phyloP scores from a whole-genome alignment of 1,140 invertebrate species.

The Schlechtendalia chinensis region DNA sequence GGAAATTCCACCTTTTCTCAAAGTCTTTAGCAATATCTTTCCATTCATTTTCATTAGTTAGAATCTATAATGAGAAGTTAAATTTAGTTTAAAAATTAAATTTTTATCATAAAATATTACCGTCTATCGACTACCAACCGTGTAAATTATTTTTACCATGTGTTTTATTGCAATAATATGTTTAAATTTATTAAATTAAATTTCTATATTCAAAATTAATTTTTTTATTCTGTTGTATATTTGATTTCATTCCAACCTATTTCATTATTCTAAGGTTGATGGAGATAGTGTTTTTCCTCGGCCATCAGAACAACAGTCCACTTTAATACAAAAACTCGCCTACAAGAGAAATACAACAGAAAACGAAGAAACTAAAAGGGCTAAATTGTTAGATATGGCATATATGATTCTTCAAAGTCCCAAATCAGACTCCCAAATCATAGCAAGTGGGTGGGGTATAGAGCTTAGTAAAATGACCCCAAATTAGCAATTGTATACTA shows the following conservation, averaged over 20 bases:
- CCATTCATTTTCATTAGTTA: not conserved
- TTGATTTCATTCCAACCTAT: not conserved
- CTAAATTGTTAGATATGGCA: not conserved
- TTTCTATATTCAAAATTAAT: no score
- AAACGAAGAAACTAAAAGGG: conserved; percentile 8
- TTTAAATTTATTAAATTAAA: no score
- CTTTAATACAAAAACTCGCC: not conserved
- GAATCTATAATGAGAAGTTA: not conserved
- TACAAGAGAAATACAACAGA: not conserved
- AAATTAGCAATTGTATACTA: not conserved
- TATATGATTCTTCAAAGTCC: not conserved
- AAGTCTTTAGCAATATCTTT: not conserved
- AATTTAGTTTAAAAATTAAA: no score
- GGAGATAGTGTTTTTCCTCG: not conserved
- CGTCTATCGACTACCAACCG: no score
- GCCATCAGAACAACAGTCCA: not conserved
- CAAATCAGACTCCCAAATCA: not conserved
- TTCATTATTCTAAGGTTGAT: not conserved
- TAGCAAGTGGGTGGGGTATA: conserved; percentile 8
- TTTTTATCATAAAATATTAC: no score
- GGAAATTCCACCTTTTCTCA: conserved; percentile 57
- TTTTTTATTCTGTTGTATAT: not conserved
- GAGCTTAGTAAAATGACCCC: not conserved
- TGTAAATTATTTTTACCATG: no score
- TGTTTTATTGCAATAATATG: no score